These are phyloP conservation scores for Aphaenogaster ashmeadi DNA, from an alignment of 1,140 invertebrate genomes.

Conservation along the genomic window DNA sequence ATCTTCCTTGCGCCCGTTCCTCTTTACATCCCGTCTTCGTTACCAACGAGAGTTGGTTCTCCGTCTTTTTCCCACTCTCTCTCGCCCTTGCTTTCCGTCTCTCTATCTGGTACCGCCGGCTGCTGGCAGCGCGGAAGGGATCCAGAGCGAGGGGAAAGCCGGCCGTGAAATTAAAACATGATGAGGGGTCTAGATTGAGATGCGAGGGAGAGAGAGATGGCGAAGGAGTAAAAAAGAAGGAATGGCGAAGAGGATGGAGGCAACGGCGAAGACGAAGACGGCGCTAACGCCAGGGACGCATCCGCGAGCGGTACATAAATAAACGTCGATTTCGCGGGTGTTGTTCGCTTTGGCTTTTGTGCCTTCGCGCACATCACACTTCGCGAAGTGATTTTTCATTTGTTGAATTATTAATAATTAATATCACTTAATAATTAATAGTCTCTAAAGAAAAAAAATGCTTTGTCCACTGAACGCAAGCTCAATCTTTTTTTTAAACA, in stretches of 20 bases:
- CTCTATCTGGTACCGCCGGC: conserved; percentile 63
- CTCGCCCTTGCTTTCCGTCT: conserved; percentile 36
- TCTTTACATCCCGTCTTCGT: conserved; percentile 3
- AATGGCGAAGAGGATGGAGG: conserved; percentile 33
- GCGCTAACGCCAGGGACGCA: conserved; percentile 63
- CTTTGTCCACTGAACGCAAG: not conserved
- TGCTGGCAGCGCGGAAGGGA: conserved; percentile 71
- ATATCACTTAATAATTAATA: too few relatives aligned
- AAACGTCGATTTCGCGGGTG: conserved; percentile 38
- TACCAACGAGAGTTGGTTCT: conserved; percentile 28
- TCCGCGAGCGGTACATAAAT: conserved; percentile 44
- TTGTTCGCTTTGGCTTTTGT: not conserved
- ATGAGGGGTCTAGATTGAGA: conserved; percentile 85
- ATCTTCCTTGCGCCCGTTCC: conserved; percentile 24
- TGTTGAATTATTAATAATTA: not conserved
- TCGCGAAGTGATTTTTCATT: conserved; percentile 11
- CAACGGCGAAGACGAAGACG: conserved; percentile 35
- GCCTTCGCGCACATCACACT: not conserved
- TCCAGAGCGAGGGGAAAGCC: conserved; percentile 77
- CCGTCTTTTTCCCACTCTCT: conserved; percentile 8
- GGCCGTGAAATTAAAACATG: conserved; percentile 86
- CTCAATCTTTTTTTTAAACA: not conserved
- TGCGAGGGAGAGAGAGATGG: conserved; percentile 73
- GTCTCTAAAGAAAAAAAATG: not conserved
- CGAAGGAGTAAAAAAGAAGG: conserved; percentile 58